Base-by-base conservation (phyloP, 2,113 vertebrate species). In the Manacus vitellinus region DNA sequence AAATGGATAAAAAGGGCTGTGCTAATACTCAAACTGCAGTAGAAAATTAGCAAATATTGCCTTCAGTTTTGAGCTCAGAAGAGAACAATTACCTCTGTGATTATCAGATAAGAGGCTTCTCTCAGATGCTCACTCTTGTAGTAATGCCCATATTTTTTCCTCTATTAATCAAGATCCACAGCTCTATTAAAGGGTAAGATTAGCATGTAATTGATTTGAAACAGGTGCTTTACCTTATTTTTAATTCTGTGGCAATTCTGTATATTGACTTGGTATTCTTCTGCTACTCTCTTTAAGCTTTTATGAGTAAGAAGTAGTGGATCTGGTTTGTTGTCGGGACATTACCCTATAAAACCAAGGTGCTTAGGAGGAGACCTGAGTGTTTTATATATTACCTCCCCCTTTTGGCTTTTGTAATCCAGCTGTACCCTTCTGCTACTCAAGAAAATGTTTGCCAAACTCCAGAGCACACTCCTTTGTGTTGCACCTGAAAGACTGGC, bases 121-220 rank as follows among this genome's bases (percentile, higher is more conserved):
- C 37, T 85, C 76, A 94, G 44, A 52, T 72, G 43, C 30, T 82
- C 3, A 33, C 27, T 79, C 12, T 51, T 54, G 3, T 1, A 70
- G 20, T 24, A 55, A 49, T 47, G 27, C 23, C 33, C 0, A 0
- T 73, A 39, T 65, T 88, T 95, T 75, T 91, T 59, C 35, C 56
- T 52, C 27, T 11, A 55, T 62, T 93, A 92, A 78, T 89, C 65
- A 78, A 30, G 28, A 83, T 49, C 22, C 71, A 55, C 27, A 86
- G 47, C 55, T 77, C 55, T 80, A 20, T 85, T 85, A 62, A 51
- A 84, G 33, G 27, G 6, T 52, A 80, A 74, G 51, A 85, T 80
- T 74, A 86, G 43, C 39, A 37, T 59, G 43, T 80, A 83, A 85
- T 83, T 79, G 58, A 84, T 92, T 93, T 90, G 72, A 92, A 94